These are phyloP conservation scores for Apeltes quadracus DNA, from an alignment of 2,113 vertebrate genomes.

Conservation along the genomic window DNA sequence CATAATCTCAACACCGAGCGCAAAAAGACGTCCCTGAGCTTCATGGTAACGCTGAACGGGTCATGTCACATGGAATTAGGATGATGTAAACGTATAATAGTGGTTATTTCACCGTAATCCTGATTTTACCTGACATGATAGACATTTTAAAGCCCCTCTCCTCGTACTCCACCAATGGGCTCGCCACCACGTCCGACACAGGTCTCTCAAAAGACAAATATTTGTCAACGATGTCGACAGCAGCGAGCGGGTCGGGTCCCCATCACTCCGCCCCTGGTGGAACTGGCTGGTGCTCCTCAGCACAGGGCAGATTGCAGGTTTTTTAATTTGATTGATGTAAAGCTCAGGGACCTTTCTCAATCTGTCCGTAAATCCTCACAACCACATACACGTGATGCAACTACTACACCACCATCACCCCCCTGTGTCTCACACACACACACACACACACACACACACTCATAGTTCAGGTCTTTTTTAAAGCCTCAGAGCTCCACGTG, in stretches of 20 bases:
- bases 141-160: slow-evolving; percentile 5
- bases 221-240: slow-evolving; percentile 67
- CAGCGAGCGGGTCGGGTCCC: slow-evolving; percentile 12
- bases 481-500: slow-evolving; percentile 47
- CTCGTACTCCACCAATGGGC: slow-evolving; percentile 24
- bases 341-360: not conserved
- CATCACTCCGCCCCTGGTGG: slow-evolving; percentile 8
- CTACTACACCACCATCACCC: slow-evolving; percentile 9
- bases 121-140: not conserved
- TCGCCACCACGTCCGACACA: slow-evolving; percentile 45
- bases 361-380: not conserved
- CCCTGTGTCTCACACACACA: slow-evolving; percentile 17
- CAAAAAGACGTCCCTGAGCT: too few relatives aligned
- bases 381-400: slow-evolving; percentile 14
- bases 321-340: not conserved
- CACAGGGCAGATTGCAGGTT: too few relatives aligned
- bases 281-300: too few relatives aligned
- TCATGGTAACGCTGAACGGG: too few relatives aligned
- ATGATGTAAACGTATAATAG: not conserved
- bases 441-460: slow-evolving; percentile 34
- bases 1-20: too few relatives aligned
- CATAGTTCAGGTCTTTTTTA: slow-evolving; percentile 57
- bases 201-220: slow-evolving; percentile 72
- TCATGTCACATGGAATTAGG: not conserved
- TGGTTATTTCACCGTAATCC: not conserved